Evolutionary conservation across 2,888 invertebrate genomes (phyloP).

Genomic region (Harpalus rubripes): DNA sequence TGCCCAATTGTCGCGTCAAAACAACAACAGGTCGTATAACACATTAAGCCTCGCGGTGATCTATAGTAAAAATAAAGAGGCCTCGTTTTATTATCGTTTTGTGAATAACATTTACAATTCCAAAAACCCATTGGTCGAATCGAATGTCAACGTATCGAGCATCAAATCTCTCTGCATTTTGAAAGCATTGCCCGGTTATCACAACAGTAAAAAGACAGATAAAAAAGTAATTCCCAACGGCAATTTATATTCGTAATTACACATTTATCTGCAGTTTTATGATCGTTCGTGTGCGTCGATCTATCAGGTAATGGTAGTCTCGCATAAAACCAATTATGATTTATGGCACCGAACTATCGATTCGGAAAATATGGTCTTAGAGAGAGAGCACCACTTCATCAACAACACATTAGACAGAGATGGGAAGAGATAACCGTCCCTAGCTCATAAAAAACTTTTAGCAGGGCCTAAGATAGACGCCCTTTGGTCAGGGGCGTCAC

Average conservation of each 20-base stretch:
- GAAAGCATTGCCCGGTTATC: slow-evolving; percentile 46
- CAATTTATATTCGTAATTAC: slow-evolving; percentile 63
- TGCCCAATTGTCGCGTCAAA: no score
- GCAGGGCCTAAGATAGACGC: slow-evolving; percentile 26
- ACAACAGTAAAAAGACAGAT: slow-evolving; percentile 53
- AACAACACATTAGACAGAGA: slow-evolving; percentile 53
- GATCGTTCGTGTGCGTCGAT: slow-evolving; percentile 35
- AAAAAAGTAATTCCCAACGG: slow-evolving; percentile 60
- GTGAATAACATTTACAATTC: not conserved
- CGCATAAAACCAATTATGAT: slow-evolving; percentile 62
- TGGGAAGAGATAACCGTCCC: slow-evolving; percentile 35
- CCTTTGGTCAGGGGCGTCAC: no score
- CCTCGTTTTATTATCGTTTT: no score
- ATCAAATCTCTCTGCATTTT: slow-evolving; percentile 11
- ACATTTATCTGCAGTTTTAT: slow-evolving; percentile 62
- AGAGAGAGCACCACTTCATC: slow-evolving; percentile 38
- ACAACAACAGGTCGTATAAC: no score
- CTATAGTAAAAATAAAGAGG: no score
- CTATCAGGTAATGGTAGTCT: slow-evolving; percentile 56
- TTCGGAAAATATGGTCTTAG: slow-evolving; percentile 57
- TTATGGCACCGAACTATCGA: slow-evolving; percentile 43
- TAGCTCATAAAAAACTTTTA: slow-evolving; percentile 39
- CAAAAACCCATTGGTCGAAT: not conserved
- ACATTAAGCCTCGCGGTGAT: no score
- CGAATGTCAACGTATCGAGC: not conserved